Evolutionary conservation across 2,113 vertebrate genomes (phyloP).

Genomic region (Gymnorhina tibicen): DNA sequence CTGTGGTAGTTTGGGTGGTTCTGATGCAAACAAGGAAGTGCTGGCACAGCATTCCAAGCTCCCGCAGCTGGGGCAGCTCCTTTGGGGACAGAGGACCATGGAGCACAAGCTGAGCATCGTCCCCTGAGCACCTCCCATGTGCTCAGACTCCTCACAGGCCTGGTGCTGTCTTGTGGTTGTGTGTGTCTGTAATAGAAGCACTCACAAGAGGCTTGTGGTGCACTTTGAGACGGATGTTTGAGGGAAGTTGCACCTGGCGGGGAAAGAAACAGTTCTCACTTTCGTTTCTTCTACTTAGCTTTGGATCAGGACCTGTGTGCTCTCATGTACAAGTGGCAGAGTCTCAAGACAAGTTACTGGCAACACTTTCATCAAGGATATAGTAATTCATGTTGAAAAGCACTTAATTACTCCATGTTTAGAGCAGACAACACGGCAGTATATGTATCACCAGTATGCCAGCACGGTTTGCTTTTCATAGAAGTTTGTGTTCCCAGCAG

Average conservation of each 20-base stretch:
- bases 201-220: background rate
- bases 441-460: background rate
- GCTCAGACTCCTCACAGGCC: background rate
- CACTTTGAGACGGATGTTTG: background rate
- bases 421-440: background rate
- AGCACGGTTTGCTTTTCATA: background rate
- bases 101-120: background rate
- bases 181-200: background rate
- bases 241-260: background rate
- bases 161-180: background rate
- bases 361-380: background rate
- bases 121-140: accelerated
- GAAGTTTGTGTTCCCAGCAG: conserved; percentile 26
- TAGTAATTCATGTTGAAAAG: background rate
- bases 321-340: background rate
- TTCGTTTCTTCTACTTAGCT: background rate
- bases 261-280: background rate
- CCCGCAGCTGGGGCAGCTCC: accelerated
- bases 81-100: background rate
- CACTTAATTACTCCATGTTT: conserved; percentile 13
- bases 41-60: background rate
- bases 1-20: background rate
- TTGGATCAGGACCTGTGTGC: accelerated
- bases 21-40: background rate
- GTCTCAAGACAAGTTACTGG: background rate